A percentile compares a stretch with the other conserved stretches of the same genome.
Evolutionary conservation across 2,113 vertebrate species (phyloP).

Genomic region (Alosa alosa): DNA sequence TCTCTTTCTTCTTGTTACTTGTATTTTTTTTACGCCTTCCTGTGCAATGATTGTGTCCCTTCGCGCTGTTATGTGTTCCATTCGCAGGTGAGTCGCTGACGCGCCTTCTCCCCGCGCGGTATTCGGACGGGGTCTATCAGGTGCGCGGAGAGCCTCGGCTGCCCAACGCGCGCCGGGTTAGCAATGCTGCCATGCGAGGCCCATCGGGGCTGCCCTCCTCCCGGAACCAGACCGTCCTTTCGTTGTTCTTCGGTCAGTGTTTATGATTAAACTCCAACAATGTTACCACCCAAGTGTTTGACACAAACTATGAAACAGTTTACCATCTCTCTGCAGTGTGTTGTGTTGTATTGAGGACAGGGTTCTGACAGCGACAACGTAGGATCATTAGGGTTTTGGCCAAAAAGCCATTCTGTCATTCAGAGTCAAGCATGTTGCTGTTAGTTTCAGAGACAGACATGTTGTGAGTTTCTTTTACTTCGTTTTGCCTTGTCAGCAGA

Average conservation of each 20-base stretch:
- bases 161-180: slow-evolving; percentile 84
- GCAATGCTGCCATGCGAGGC: slow-evolving; percentile 60
- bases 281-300: too few species aligned
- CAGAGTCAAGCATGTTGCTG: too few species aligned
- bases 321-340: too few species aligned
- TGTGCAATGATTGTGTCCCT: neutral
- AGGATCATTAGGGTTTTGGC: too few species aligned
- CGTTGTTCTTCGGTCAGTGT: slow-evolving; percentile 86
- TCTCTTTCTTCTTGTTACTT: neutral
- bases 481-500: too few species aligned
- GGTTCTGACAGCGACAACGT: too few species aligned
- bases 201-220: slow-evolving; percentile 70
- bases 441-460: too few species aligned
- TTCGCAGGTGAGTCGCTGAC: slow-evolving; percentile 75
- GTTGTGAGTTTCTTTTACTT: too few species aligned
- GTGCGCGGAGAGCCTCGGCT: slow-evolving; percentile 72
- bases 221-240: slow-evolving; percentile 82
- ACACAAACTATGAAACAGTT: too few species aligned
- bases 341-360: neutral
- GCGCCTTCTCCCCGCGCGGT: slow-evolving; percentile 80
- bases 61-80: neutral
- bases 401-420: too few species aligned
- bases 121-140: slow-evolving; percentile 83
- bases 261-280: neutral
- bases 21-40: neutral